Evolutionary conservation across 1,140 invertebrate genomes (phyloP), one percentile per base, ranked within the genome.

Genomic region (Aphaenogaster ashmeadi): DNA sequence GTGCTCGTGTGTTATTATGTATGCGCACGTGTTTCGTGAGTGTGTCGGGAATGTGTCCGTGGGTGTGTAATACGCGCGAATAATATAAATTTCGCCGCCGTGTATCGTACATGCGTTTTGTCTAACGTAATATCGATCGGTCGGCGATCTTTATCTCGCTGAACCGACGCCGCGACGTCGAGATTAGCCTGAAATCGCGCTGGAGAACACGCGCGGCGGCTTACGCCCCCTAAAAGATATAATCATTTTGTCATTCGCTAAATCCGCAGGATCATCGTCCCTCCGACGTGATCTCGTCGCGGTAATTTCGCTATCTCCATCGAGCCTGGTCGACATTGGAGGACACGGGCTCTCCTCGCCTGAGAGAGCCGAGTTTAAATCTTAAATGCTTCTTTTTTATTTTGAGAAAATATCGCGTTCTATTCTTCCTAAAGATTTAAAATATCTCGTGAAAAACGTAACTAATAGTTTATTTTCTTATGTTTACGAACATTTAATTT

Each of bases 371-470:
- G 27, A 62, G 38, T 47, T 69, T 75, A 75, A 62, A 75, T 84
- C 41, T 84, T 84, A 84, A 84, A 84, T 74, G 56, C 80, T 71
- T n/a, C 6, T 27, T 44, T 67, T 27, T 27, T 69, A 50, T 47
- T 33, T 47, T 84, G 67, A 84, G 69, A 84, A 84, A 84, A 84
- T 84, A 84, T 84, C 41, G 69, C n/a, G 54, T 84, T 27, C 80
- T 84, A 74, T 84, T 60, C 38, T 84, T 74, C 27, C 41, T 84
- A 84, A 84, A 84, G 80, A 84, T 84, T 84, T 84, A 84, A 84
- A 84, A 84, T 74, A 75, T 75, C 80, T 84, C 69, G 80, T 75
- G 80, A 84, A 84, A 84, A 84, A 84, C 80, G 69, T 84, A 84
- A 84, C 80, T 75, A 75, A 84, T 75, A 84, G 21, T 33, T 81